Base-by-base conservation (phyloP, 2,113 vertebrate species). In the Ia io region DNA sequence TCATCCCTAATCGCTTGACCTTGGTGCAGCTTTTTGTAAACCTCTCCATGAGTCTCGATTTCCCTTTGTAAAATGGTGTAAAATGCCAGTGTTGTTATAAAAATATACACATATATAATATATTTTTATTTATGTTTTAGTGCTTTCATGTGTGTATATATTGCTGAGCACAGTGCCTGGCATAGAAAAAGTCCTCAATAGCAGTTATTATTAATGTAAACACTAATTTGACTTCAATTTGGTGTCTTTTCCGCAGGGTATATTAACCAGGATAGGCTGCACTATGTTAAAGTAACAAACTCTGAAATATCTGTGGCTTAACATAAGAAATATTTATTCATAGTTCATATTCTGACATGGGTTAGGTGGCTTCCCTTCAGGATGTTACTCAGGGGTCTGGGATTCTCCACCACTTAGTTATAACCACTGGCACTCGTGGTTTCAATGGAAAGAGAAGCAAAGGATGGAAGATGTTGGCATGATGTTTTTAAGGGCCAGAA, bases 191-290 rank as follows among this genome's bases (percentile, higher is more conserved):
- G 2, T 76, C 9, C 28, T 61, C 53, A 88, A 37, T 22, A 91
- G n/a, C 23, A 78, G 42, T 95, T 90, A 84, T 59, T 84, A 83
- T 84, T 85, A 59, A 91, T 49, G 9, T 56, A 93, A 84, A 63
- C 53, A 94, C 71, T 84, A 88, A 71, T 74, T 16, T 69, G 65
- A 53, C 65, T 95, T 84, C 23, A 83, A 14, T 40, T 94, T 93
- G 20, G 6, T 51, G 44, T 63, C 18, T 49, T 92, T 53, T 78
- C 22, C 9, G 30, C 14, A 56, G 53, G 28, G 9, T 11, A 0
- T 84, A 47, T 65, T 71, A 16, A 65, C 85, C 17, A 61, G 23
- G 13, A 69, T 14, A 67, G 23, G n/a, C 44, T 91, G 49, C 20
- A 49, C 32, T 76, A 28, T 28, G 16, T 67, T 88, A 67, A 91